These are phyloP conservation scores for Castor canadensis DNA, from an alignment of 2,113 vertebrate genomes.

Conservation along the genomic window DNA sequence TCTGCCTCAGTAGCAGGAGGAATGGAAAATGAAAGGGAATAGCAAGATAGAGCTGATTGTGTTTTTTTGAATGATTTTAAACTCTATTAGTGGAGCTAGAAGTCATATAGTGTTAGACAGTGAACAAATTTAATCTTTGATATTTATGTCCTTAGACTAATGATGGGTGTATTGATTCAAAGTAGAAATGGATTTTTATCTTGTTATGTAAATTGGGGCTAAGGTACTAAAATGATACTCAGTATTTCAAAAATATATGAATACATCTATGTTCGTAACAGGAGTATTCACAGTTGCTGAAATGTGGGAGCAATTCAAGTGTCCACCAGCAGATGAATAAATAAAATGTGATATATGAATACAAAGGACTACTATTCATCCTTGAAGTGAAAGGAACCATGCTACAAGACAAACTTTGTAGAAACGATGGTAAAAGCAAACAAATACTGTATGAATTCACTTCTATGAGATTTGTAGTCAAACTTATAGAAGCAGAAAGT, in stretches of 20 bases:
- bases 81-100: neutral
- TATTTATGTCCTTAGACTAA: neutral
- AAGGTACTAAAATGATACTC: neutral
- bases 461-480: neutral
- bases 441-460: neutral
- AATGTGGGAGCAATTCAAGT: neutral
- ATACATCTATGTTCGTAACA: neutral
- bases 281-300: neutral
- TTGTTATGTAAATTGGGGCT: neutral
- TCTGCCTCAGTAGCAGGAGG: neutral
- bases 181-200: neutral
- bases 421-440: neutral
- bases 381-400: neutral
- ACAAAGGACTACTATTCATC: neutral
- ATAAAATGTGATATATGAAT: neutral
- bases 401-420: no score
- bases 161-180: neutral
- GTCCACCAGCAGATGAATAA: neutral
- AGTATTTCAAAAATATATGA: neutral
- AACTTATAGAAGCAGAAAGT: no score
- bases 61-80: neutral
- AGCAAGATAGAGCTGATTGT: no score
- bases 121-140: neutral
- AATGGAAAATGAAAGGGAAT: neutral
- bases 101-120: neutral